Base-by-base conservation (phyloP, 2,888 invertebrate genomes). In the Eilema caniola region DNA sequence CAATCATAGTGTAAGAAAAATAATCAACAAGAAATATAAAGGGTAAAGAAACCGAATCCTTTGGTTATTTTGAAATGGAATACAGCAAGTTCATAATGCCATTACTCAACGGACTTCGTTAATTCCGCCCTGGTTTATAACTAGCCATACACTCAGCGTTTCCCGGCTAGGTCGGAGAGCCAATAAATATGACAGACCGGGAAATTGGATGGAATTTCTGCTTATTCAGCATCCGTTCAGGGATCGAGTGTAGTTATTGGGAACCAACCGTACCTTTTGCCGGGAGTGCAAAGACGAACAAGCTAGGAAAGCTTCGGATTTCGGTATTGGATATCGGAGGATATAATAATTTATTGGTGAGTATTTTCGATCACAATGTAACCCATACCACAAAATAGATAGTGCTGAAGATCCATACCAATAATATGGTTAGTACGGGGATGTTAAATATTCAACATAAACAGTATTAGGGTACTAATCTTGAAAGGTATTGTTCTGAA, bases 181-280 rank as follows among this genome's bases (percentile, higher is more conserved):
- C 90, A 92, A 93, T 93, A 94, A 93, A 93, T 93, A 92, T 93
- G 92, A 91, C 88, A 89, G 83, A 81, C 81, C 83, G 87, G 90
- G 90, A 93, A 92, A 93, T 94, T 93, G 92, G 90, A 90, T 83
- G 79, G 87, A 90, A 91, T 88, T 90, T 90, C 89, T 88, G 90
- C 91, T 92, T 88, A 89, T 83, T 85, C 86, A 77, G 83, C 86
- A 78, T 85, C 83, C 82, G 83, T 71, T 80, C 62, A 66, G 75
- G 73, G 75, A 76, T 76, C 74, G 80, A 78, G 77, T 79, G 76
- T 82, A 82, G 86, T 83, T 86, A 84, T 83, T 83, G 77, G 71
- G 67, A 71, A 41, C 74, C 64, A 75, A 74, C 77, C 75, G 69
- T 74, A 76, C 71, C 63, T 80, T 74, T 78, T 69, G 78, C 69